Base-by-base conservation (phyloP, 2,113 vertebrate species). In the Anolis carolinensis region DNA sequence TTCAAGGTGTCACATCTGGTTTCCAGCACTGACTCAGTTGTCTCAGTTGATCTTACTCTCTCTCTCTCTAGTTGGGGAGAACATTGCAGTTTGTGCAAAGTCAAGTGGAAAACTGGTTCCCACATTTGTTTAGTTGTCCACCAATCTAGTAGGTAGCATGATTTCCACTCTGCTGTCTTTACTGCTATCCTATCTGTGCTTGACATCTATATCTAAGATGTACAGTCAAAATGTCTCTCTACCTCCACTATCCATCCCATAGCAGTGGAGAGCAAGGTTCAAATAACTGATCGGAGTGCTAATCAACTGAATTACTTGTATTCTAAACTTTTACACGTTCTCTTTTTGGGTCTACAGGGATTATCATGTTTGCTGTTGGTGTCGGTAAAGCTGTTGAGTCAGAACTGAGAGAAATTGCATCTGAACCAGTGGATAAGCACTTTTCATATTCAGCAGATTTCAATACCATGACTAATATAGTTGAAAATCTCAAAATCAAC, bases 301-400 rank as follows among this genome's bases (percentile, higher is more conserved):
- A 62, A 1, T 30, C 48, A 11, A 81, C 21, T 71, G n/a, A 55
- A 25, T 20, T 75, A 2, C 16, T 50, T 63, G 18, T 65, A 62
- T 63, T 63, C 20, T 76, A 10, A 36, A 65, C 74, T 0, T 0
- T 76, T 20, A 62, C 87, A 25, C 32, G 7, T 82, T 34, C 1
- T 84, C 11, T 67, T 44, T 1, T 0, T 52, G 77, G 34, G 55
- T 85, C 23, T 30, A 0, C 90, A 99, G 99, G 98, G 23, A 98
- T 99, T n/a, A 95, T 96, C 90, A 99, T 99, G 98, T 99, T 98
- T 0, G 98, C 98, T 0, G 98, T 99, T 92, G 99, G 99, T 0
- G 98, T 99, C 0, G 98, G 99, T 0, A 99, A 99, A 93, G 99
- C 99, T 0, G 98, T 99, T 79, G 98, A 99, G 89, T 98, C 98